Conservation (phyloP, 2,888 invertebrate species). For the Caenorhabditis virilis region DNA sequence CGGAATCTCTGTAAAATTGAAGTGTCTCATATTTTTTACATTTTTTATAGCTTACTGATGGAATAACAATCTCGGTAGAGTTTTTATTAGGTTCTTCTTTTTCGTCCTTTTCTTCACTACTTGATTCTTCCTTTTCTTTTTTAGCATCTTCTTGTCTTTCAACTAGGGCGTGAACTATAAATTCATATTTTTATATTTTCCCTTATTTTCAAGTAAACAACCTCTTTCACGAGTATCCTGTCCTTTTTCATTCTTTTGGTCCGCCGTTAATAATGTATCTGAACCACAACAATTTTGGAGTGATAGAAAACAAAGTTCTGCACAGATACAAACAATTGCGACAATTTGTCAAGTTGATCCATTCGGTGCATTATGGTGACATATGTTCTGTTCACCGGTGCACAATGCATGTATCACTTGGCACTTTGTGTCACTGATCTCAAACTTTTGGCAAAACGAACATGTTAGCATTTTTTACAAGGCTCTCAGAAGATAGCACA, state of each 20-base stretch:
- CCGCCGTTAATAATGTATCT: too few relatives aligned
- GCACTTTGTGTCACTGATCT: too few relatives aligned
- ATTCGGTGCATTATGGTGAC: too few relatives aligned
- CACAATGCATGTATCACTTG: too few relatives aligned
- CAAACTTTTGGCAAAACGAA: too few relatives aligned
- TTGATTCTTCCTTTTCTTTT: conserved; percentile 1
- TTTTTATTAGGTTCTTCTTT: conserved; percentile 6
- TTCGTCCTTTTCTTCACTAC: conserved; percentile 19
- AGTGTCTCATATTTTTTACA: not conserved
- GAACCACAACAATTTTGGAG: too few relatives aligned
- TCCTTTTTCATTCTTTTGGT: conserved; percentile 1
- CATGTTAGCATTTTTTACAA: too few relatives aligned
- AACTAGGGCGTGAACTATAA: conserved; percentile 2
- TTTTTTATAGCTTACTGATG: not conserved
- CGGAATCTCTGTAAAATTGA: not conserved
- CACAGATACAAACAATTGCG: too few relatives aligned
- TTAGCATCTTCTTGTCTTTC: conserved; percentile 4
- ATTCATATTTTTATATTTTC: not conserved
- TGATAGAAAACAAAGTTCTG: too few relatives aligned
- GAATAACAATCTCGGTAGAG: not conserved
- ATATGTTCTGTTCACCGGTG: too few relatives aligned
- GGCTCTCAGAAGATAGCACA: too few relatives aligned
- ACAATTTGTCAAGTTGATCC: too few relatives aligned
- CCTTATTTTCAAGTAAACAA: not conserved
- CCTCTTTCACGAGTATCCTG: conserved; percentile 1